Evolutionary conservation across 37 sponge, comb jelly and placozoan species (phyloP), one percentile per base, ranked within the genome.

Genomic region (Mnemiopsis leidyi): DNA sequence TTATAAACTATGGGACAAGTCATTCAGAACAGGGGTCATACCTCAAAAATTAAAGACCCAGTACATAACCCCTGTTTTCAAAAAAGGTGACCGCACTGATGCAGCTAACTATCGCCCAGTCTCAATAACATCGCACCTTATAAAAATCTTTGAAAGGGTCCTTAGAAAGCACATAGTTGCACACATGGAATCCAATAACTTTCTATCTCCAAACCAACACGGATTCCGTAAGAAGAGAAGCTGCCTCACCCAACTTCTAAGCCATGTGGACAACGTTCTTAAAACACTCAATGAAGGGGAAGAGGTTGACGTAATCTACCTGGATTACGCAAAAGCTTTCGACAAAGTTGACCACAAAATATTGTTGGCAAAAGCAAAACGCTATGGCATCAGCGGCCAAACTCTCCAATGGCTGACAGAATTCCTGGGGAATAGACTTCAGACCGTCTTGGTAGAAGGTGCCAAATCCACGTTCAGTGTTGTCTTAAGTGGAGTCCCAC

Each of bases 41-140:
- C 73, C 73, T 5, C 73, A 13, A 29, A 71, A 18, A n/a, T n/a
- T 71, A 25, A 71, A 71, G 73, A 71, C 73, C 29, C 73, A 71
- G 30, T 71, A 71, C n/a, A 71, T 71, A 29, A 71, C 73, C 9
- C 73, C 73, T 23, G 20, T 71, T n/a, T 71, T 23, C 73, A 71
- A 71, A 28, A 71, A 71, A 18, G 73, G 73, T n/a, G 73, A 71
- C 73, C 73, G 73, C 25, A 71, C 73, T n/a, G 3, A 5, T 7
- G 73, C 73, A 71, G 73, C 73, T 5, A 71, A 71, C 30, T 71
- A 71, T 25, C 73, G 73, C 73, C 73, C 73, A 71, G 73, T 71
- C 25, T 71, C 73, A 13, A 71, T 71, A 5, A 71, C 73, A 3
- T 71, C 73, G 2, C 73, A 71, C n/a, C 73, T 71, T 5, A 71